A percentile compares a stretch with the other conserved stretches of the same genome.
These are phyloP conservation scores for Halesus radiatus DNA, from an alignment of 1,140 invertebrate genomes.

Conservation along the genomic window DNA sequence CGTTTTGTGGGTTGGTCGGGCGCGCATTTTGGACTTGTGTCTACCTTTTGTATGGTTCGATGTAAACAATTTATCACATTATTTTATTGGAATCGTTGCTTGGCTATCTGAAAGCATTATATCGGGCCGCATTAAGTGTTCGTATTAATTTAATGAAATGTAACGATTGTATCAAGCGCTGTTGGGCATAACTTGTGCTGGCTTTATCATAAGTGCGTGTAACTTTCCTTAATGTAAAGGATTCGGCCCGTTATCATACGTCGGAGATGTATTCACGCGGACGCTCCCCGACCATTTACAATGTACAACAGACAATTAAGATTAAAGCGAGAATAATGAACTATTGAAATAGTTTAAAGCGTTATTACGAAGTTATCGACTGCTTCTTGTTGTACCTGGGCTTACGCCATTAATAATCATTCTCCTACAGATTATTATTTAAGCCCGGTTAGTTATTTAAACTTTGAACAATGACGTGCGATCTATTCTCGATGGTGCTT, in stretches of 20 bases:
- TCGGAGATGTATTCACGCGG: not conserved
- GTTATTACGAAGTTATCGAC: too few relatives aligned
- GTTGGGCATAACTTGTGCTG: not conserved
- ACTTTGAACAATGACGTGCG: too few relatives aligned
- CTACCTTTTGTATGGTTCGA: not conserved
- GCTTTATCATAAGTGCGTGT: slow-evolving; percentile 37
- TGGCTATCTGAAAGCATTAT: slow-evolving; percentile 5
- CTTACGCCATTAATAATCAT: too few relatives aligned
- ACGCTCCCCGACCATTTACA: not conserved
- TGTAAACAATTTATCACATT: slow-evolving; percentile 30
- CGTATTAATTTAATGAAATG: slow-evolving; percentile 36
- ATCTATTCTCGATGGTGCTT: too few relatives aligned
- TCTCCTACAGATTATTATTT: too few relatives aligned
- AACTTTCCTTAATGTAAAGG: slow-evolving; percentile 30
- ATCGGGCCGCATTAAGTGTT: slow-evolving; percentile 25
- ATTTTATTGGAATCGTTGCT: slow-evolving; percentile 31
- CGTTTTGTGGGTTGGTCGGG: too few relatives aligned
- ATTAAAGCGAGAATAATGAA: not conserved
- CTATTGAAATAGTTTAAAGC: not conserved
- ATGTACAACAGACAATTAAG: not conserved
- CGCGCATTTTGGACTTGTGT: too few relatives aligned
- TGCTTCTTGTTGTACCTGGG: too few relatives aligned
- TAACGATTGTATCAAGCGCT: slow-evolving; percentile 14
- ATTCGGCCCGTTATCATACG: not conserved
- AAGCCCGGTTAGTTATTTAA: too few relatives aligned